phyloP scores from a whole-genome alignment of 1,140 invertebrate genomes.

The Liolophura sinensis region DNA sequence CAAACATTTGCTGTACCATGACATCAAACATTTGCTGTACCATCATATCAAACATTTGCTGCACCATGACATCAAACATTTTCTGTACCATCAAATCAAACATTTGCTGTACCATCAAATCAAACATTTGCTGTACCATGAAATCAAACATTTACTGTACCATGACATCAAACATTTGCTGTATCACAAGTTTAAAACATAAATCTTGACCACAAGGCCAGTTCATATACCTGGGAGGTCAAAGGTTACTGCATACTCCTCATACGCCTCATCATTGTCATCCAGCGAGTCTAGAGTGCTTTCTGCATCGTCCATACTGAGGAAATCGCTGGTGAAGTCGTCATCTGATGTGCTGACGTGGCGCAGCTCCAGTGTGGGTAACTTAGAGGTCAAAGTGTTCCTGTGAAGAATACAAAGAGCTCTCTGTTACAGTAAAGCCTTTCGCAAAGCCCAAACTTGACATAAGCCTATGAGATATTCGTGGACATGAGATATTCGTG shows the following conservation, averaged over 20 bases:
- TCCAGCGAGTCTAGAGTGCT: constrained; percentile 61
- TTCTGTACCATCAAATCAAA: too few relatives aligned
- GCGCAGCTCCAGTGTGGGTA: constrained; percentile 71
- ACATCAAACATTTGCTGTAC: too few relatives aligned
- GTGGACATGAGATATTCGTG: too few relatives aligned
- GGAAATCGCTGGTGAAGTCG: constrained; percentile 61
- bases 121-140: too few relatives aligned
- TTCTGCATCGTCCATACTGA: constrained; percentile 64
- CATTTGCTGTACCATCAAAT: too few relatives aligned
- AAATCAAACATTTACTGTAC: too few relatives aligned
- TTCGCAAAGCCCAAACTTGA: too few relatives aligned
- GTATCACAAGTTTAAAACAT: not conserved
- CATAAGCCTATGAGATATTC: too few relatives aligned
- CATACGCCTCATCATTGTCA: constrained; percentile 27
- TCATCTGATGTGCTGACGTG: constrained; percentile 84
- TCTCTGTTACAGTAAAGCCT: not conserved
- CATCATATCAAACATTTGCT: too few relatives aligned
- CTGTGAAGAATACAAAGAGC: constrained; percentile 58
- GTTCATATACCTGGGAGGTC: constrained; percentile 36
- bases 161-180: too few relatives aligned
- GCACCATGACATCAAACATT: too few relatives aligned
- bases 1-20: too few relatives aligned
- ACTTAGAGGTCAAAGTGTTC: constrained; percentile 75
- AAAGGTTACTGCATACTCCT: constrained; percentile 43
- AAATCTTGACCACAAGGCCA: not conserved